A percentile compares a stretch with the other conserved stretches of the same genome.
Conservation (phyloP, 2,113 vertebrate species). For the Procavia capensis region DNA sequence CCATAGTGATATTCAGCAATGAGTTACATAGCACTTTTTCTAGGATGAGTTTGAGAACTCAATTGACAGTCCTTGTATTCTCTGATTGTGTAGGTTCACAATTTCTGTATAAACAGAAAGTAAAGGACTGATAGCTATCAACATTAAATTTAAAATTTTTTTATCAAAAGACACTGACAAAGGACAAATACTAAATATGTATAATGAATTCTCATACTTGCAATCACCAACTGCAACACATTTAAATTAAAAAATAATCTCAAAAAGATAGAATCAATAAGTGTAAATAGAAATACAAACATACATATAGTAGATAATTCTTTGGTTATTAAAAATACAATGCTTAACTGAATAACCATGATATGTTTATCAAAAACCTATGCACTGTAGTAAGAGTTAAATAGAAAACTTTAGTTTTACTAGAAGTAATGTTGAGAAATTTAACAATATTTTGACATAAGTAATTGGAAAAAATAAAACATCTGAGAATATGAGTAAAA, state of each 20-base stretch:
- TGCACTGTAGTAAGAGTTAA: conserved; percentile 1
- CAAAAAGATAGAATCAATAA: background rate
- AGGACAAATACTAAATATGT: background rate
- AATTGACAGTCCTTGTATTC: too few relatives aligned
- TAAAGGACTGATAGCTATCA: background rate
- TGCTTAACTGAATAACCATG: background rate
- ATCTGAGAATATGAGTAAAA: background rate
- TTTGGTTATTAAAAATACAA: background rate
- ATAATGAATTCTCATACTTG: background rate
- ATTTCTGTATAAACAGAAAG: background rate
- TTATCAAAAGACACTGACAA: background rate
- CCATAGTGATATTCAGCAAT: too few relatives aligned
- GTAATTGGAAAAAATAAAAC: background rate
- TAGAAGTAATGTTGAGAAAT: background rate
- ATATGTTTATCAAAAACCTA: background rate
- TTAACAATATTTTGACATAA: background rate
- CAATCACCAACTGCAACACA: background rate
- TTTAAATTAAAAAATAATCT: background rate
- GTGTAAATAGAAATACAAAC: too few relatives aligned
- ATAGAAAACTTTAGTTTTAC: background rate
- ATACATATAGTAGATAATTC: too few relatives aligned
- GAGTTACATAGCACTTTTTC: too few relatives aligned
- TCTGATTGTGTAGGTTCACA: background rate
- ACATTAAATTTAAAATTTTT: conserved; percentile 1
- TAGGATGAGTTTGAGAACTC: too few relatives aligned